A percentile compares a stretch with the other conserved stretches of the same genome.
These are phyloP conservation scores for Gallinago paraguaiae DNA, from an alignment of 2,113 vertebrate species.

Conservation along the genomic window DNA sequence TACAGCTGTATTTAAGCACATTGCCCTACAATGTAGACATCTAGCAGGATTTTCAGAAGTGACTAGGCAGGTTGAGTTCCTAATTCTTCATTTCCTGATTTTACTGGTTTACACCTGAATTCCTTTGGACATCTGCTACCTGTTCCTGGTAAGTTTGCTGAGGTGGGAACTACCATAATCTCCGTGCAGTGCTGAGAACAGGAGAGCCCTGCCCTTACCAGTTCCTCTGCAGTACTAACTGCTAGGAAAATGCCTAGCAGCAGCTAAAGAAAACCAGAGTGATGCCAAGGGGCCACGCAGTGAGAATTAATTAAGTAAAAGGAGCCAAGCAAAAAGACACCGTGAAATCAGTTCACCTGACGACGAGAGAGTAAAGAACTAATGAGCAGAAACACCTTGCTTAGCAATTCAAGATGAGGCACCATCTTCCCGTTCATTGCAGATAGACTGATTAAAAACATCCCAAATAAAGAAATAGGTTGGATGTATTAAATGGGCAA, in stretches of 20 bases:
- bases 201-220: background rate
- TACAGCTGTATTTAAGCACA: background rate
- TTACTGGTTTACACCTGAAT: background rate
- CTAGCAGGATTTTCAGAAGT: background rate
- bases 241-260: background rate
- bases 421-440: background rate
- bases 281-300: accelerated
- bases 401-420: background rate
- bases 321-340: background rate
- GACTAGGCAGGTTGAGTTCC: background rate
- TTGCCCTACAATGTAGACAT: background rate
- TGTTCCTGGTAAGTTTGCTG: background rate
- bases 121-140: background rate
- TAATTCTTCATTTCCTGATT: background rate
- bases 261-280: background rate
- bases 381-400: background rate
- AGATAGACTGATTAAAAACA: background rate
- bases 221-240: background rate
- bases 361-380: background rate
- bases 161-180: background rate
- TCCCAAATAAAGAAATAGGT: background rate
- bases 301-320: background rate
- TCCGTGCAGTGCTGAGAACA: background rate
- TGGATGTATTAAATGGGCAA: background rate
- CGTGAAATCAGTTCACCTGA: background rate